Conservation (phyloP, 2,113 vertebrate species). For the Corythaeola cristata region DNA sequence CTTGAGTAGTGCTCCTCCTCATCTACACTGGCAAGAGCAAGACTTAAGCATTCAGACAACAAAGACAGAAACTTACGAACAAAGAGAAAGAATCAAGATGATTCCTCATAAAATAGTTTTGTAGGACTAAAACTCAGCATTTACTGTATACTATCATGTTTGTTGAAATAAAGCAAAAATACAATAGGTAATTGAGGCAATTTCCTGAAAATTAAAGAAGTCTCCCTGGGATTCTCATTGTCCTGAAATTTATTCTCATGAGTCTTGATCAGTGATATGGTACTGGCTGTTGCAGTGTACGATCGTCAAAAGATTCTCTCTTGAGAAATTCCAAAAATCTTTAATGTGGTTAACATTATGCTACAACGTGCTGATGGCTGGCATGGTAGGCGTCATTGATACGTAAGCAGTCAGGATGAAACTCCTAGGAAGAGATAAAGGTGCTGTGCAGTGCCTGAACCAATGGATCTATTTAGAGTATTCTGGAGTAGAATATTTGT, state of each 20-base stretch:
- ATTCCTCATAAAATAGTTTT: neutral
- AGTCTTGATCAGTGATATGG: neutral
- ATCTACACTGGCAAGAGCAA: neutral
- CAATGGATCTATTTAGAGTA: neutral
- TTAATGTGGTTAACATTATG: neutral
- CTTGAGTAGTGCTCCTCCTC: neutral
- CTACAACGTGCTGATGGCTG: neutral
- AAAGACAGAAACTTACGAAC: neutral
- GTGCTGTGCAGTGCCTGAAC: neutral
- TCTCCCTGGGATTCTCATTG: neutral
- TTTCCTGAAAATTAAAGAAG: neutral
- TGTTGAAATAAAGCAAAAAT: neutral
- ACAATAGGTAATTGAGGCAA: neutral
- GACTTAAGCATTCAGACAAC: neutral
- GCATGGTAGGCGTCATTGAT: neutral
- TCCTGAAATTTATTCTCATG: neutral
- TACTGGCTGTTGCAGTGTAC: neutral
- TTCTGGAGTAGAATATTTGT: neutral
- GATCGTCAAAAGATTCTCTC: neutral
- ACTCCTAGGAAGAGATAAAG: neutral
- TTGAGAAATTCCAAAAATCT: neutral
- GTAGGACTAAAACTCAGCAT: neutral
- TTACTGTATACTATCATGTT: neutral
- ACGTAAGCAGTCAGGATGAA: too few species aligned
- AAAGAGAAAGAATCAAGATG: neutral